phyloP scores from a whole-genome alignment of 2,797 vertebrate species.

The Micromesistius poutassou region DNA sequence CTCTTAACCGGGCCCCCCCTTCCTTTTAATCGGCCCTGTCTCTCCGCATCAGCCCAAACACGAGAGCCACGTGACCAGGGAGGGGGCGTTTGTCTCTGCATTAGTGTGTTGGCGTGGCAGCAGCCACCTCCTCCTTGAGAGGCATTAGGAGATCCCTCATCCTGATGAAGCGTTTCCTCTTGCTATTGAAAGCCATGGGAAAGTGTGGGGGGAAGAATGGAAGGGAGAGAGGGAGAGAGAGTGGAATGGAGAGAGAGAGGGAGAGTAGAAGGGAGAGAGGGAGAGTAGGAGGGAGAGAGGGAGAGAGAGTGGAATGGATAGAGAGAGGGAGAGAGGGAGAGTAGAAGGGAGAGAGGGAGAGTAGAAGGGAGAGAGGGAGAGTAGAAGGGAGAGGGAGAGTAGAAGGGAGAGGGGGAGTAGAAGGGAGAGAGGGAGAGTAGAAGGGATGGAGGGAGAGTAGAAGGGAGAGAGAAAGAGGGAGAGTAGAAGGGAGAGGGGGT shows the following conservation, averaged over 20 bases:
- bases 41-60: conserved; percentile 69
- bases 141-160: conserved; percentile 72
- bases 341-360: background rate
- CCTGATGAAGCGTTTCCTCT: conserved; percentile 67
- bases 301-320: background rate
- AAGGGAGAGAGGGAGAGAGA: too few relatives aligned
- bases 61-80: conserved; percentile 43
- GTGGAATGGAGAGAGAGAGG: too few relatives aligned
- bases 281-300: too few relatives aligned
- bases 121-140: conserved; percentile 70
- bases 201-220: background rate
- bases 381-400: background rate
- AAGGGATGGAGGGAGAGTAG: too few relatives aligned
- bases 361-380: too few relatives aligned
- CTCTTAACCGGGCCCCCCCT: conserved; percentile 32
- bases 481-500: background rate
- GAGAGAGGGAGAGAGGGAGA: background rate
- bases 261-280: too few relatives aligned
- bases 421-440: too few relatives aligned
- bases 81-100: conserved; percentile 70
- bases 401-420: background rate
- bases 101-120: conserved; percentile 42
- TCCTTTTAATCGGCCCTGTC: conserved; percentile 79
- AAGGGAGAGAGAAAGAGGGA: background rate
- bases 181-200: conserved; percentile 63